Base-by-base conservation (phyloP, 2,888 invertebrate species). In the Trichopria drosophilae region DNA sequence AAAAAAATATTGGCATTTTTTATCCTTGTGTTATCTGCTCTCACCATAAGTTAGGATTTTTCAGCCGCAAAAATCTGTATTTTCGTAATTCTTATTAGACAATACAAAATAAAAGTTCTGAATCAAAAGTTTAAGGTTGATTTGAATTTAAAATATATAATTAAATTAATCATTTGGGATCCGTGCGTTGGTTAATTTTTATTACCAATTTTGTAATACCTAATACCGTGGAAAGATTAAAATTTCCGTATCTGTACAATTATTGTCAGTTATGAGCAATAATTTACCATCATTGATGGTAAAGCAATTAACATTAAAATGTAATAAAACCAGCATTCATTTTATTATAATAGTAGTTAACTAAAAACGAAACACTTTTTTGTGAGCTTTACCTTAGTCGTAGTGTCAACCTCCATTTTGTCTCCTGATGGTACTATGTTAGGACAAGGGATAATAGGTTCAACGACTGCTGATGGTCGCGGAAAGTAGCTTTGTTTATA, bases 371-470 rank as follows among this genome's bases (percentile, higher is more conserved):
- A n/a, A n/a, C n/a, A n/a, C n/a, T n/a, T n/a, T n/a, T n/a, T n/a
- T n/a, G n/a, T n/a, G n/a, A n/a, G n/a, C n/a, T n/a, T 39, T 54
- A 76, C 76, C 65, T 74, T 73, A 51, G 51, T 73, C 1, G 76
- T 76, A 4, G 76, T 77, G 13, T 72, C 68, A 10, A 57, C 39
- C 2, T 60, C 42, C 66, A 75, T 73, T 55, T 59, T 69, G 7
- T 65, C 58, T 16, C 65, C 53, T 0, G 72, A 63, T 6, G 65
- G 48, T 4, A 45, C 37, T 18, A 75, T 68, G 46, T 63, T 71
- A 12, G 50, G 42, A 10, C 50, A 57, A 0, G 72, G 74, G 20
- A 67, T 4, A n/a, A 72, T 40, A 1, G 67, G 66, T 5, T 45
- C 34, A 1, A 64, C 55, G 3, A 50, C 53, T n/a, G 68, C 55